Evolutionary conservation across 1,140 invertebrate species (phyloP).

Genomic region (Apis florea): DNA sequence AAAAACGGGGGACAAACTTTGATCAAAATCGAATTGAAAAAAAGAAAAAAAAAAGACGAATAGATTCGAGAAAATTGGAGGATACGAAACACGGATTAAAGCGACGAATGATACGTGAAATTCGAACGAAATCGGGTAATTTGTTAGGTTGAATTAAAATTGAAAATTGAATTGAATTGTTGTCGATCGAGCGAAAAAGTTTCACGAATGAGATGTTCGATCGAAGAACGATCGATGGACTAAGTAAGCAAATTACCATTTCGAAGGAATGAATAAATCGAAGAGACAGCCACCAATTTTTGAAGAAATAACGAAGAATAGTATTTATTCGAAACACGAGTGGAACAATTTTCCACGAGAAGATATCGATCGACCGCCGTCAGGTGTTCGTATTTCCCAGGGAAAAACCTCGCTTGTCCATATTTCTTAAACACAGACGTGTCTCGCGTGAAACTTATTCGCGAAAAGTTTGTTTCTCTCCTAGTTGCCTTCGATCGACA

Average conservation of each 20-base stretch:
- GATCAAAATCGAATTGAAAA: constrained; percentile 8
- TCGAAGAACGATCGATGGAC: constrained; percentile 2
- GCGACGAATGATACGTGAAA: background rate
- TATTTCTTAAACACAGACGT: constrained; percentile 31
- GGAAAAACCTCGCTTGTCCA: constrained; percentile 19
- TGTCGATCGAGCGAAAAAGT: too few species aligned
- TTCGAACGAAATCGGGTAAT: background rate
- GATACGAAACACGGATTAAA: background rate
- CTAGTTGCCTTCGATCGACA: background rate
- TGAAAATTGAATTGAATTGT: too few species aligned
- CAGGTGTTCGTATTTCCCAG: constrained; percentile 29
- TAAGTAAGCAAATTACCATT: too few species aligned
- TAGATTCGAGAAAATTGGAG: background rate
- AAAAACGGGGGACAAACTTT: constrained; percentile 6
- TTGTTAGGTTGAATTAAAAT: too few species aligned
- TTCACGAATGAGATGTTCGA: background rate
- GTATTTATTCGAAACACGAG: too few species aligned
- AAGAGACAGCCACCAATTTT: background rate
- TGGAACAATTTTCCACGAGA: background rate
- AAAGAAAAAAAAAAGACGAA: background rate
- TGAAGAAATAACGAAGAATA: background rate
- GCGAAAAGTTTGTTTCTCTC: background rate
- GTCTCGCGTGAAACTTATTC: background rate
- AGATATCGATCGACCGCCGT: constrained; percentile 22
- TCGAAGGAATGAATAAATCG: background rate